phyloP scores from a whole-genome alignment of 2,113 vertebrate genomes.

The Excalfactoria chinensis region DNA sequence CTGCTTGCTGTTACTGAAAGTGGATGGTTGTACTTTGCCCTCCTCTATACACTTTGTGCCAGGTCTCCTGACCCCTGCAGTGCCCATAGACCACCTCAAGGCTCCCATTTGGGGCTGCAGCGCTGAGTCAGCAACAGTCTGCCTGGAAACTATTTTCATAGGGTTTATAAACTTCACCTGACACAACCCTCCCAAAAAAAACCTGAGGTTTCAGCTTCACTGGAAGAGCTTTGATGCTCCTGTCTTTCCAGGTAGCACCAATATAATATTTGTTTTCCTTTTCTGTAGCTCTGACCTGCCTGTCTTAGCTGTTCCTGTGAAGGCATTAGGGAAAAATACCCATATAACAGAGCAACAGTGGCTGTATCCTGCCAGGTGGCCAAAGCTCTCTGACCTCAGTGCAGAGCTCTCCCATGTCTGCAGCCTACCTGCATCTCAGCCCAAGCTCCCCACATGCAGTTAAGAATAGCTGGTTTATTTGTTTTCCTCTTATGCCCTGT shows the following conservation, averaged over 20 bases:
- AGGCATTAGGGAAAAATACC: not conserved
- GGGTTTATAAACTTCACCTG: not conserved
- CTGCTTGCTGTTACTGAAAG: not conserved
- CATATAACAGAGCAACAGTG: not conserved
- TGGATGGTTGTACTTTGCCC: not conserved
- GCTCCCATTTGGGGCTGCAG: not conserved
- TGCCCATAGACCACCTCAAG: not conserved
- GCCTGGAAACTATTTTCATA: not conserved
- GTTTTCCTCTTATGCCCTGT: not conserved
- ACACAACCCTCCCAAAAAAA: not conserved
- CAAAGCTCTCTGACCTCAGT: not conserved
- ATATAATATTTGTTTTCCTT: not conserved
- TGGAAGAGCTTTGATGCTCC: not conserved
- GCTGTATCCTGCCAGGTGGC: not conserved
- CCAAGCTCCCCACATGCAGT: not conserved
- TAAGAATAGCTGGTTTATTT: slow-evolving; percentile 54
- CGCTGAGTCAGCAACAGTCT: not conserved
- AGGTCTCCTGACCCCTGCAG: fast-evolving
- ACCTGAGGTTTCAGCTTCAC: not conserved
- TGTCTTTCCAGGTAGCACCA: not conserved
- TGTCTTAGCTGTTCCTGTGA: not conserved
- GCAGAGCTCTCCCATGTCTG: not conserved
- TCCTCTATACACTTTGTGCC: not conserved
- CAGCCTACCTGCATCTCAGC: slow-evolving; percentile 23
- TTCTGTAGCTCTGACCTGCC: not conserved